These are phyloP conservation scores for Manis pentadactyla DNA, from an alignment of 2,797 vertebrate genomes.

Conservation along the genomic window DNA sequence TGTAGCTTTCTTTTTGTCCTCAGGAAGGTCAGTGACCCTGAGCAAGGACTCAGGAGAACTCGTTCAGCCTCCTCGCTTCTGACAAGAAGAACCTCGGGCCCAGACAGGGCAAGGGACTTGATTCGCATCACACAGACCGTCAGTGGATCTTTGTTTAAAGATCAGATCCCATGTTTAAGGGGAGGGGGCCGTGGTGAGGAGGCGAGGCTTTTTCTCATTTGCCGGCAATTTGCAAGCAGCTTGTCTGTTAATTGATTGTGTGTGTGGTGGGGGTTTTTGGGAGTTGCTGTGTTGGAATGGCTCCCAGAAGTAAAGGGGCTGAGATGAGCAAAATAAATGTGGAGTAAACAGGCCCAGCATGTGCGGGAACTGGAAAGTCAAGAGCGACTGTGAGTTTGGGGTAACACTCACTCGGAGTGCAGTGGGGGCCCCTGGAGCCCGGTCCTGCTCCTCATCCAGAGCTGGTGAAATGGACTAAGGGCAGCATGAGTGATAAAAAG, in stretches of 20 bases:
- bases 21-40: not conserved
- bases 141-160: slow-evolving; percentile 47
- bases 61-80: not conserved
- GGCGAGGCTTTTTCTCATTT: slow-evolving; percentile 24
- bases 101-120: not conserved
- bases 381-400: not conserved
- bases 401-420: not conserved
- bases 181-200: not conserved
- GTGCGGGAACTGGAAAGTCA: not conserved
- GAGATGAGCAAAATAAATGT: slow-evolving; percentile 72
- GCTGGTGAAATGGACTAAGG: not conserved
- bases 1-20: not conserved
- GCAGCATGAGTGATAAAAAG: not conserved
- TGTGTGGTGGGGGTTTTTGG: not conserved
- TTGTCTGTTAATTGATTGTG: slow-evolving; percentile 55
- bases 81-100: not conserved
- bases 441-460: not conserved
- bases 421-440: not conserved
- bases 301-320: slow-evolving; percentile 74
- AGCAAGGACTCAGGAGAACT: not conserved
- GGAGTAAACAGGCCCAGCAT: slow-evolving; percentile 25
- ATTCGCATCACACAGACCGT: not conserved
- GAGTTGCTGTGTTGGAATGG: slow-evolving; percentile 50
- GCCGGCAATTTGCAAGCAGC: slow-evolving; percentile 25
- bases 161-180: not conserved